Conservation (phyloP, 2,113 vertebrate genomes). For the Pseudonaja textilis region DNA sequence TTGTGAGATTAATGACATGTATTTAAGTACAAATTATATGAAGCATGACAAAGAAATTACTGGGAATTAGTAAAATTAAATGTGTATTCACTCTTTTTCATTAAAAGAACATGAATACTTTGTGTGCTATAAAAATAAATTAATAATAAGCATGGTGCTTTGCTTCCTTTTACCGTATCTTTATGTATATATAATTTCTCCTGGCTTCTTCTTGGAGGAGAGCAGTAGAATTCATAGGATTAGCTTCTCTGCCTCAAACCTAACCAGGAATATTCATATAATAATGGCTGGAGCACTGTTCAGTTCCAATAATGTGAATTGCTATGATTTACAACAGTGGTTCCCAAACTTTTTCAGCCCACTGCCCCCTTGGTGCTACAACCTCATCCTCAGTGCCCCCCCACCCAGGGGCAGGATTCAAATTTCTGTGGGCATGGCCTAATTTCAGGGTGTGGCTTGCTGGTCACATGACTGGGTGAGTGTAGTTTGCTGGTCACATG, state of each 20-base stretch:
- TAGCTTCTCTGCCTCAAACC: not conserved
- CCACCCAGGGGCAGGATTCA: too few species aligned
- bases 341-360: too few species aligned
- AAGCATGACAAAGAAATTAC: not conserved
- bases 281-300: conserved; percentile 24
- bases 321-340: not conserved
- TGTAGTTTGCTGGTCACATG: too few species aligned
- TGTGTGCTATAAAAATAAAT: conserved; percentile 16
- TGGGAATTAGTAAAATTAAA: conserved; percentile 4
- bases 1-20: conserved; percentile 23
- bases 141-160: conserved; percentile 17
- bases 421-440: too few species aligned
- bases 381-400: too few species aligned
- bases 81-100: not conserved
- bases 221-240: not conserved
- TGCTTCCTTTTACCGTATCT: conserved; percentile 2
- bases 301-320: conserved; percentile 7
- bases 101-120: not conserved
- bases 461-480: too few species aligned
- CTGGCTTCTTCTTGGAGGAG: not conserved
- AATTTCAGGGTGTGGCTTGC: too few species aligned
- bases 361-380: too few species aligned
- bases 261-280: conserved; percentile 7
- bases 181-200: not conserved
- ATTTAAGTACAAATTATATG: conserved; percentile 28